phyloP scores from a whole-genome alignment of 2,113 vertebrate genomes.

The Motacilla tschutschensis region DNA sequence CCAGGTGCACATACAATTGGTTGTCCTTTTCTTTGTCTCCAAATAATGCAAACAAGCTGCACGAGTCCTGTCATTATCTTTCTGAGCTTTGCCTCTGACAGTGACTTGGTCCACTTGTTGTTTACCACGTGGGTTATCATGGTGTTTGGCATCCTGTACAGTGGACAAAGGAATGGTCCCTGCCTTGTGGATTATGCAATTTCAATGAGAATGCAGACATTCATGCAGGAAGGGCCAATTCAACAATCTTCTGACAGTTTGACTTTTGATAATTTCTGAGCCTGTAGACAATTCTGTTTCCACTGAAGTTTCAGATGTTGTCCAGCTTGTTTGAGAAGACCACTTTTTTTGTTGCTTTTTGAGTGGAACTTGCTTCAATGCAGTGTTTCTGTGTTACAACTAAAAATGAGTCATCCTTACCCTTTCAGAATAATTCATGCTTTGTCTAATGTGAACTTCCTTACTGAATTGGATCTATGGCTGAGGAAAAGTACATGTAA shows the following conservation, averaged over 20 bases:
- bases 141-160: neutral
- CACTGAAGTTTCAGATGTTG: neutral
- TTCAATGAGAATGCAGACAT: neutral
- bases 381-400: neutral
- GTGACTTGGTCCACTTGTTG: neutral
- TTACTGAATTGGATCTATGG: neutral
- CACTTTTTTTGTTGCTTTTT: neutral
- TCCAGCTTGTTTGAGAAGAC: neutral
- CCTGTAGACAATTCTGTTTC: neutral
- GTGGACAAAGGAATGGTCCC: neutral
- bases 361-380: neutral
- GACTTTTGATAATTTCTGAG: neutral
- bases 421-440: neutral
- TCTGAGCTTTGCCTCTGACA: neutral
- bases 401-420: neutral
- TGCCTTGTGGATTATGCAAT: neutral
- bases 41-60: neutral
- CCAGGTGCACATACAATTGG: neutral
- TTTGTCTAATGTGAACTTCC: neutral
- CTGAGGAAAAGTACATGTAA: neutral
- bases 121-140: neutral
- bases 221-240: neutral
- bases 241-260: neutral
- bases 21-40: neutral
- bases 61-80: neutral